Conservation (phyloP, 2,888 invertebrate species). For the Vandiemenella viatica region DNA sequence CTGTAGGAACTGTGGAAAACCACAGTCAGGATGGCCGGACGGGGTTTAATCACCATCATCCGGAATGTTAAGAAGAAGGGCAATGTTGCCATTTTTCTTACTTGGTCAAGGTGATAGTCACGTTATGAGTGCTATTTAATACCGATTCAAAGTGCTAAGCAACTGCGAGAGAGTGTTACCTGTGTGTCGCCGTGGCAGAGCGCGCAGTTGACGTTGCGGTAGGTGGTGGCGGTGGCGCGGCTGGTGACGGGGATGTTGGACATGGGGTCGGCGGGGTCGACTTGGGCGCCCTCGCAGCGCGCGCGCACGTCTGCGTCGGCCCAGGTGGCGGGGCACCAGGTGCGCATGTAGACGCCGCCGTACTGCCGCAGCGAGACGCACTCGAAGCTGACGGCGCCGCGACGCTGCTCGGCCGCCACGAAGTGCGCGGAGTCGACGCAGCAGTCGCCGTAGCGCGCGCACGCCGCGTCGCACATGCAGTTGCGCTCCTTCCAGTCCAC, state of each 20-base stretch:
- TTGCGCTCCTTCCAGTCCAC: conserved; percentile 27
- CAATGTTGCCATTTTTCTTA: too few species aligned
- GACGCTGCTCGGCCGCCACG: conserved; percentile 21
- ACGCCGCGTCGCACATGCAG: conserved; percentile 31
- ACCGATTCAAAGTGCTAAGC: too few species aligned
- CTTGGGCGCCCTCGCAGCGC: conserved; percentile 18
- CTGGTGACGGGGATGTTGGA: conserved; percentile 26
- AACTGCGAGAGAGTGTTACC: too few species aligned
- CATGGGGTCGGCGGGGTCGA: conserved; percentile 23
- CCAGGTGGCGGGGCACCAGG: conserved; percentile 28
- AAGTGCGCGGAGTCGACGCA: conserved; percentile 27
- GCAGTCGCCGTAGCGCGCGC: conserved; percentile 31
- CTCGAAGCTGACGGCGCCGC: conserved; percentile 23
- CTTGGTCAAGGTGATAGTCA: too few species aligned
- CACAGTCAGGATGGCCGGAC: too few species aligned
- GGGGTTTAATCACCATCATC: too few species aligned
- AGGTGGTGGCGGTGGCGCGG: conserved; percentile 23
- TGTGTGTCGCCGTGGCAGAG: conserved; percentile 29
- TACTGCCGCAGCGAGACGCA: conserved; percentile 28
- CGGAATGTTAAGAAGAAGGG: too few species aligned
- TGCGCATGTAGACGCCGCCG: conserved; percentile 29
- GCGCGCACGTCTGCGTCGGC: conserved; percentile 18
- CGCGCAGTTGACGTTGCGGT: conserved; percentile 29
- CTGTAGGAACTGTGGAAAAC: too few species aligned
- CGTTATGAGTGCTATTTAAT: too few species aligned